Percentiles rank a stretch among this genome's conserved stretches.
These are phyloP conservation scores for Tanaodytes sp. DNA, from an alignment of 2,888 invertebrate genomes.

Conservation along the genomic window DNA sequence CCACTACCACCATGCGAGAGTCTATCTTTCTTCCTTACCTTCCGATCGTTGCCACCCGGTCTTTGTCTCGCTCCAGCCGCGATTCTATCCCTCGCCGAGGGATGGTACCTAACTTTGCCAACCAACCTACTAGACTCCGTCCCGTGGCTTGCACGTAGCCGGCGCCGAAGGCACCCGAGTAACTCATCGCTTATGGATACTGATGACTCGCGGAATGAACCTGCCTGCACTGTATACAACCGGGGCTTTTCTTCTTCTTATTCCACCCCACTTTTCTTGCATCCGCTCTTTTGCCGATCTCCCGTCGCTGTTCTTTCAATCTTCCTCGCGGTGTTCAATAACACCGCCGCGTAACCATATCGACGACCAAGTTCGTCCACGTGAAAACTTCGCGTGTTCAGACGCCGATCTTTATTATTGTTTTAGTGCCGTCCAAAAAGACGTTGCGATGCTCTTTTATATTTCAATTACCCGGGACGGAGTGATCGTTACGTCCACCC, in stretches of 20 bases:
- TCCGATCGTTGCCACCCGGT: too few relatives aligned
- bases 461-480: conserved; percentile 30
- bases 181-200: conserved; percentile 85
- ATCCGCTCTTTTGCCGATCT: conserved; percentile 31
- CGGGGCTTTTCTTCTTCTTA: conserved; percentile 43
- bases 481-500: conserved; percentile 21
- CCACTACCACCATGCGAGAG: conserved; percentile 56
- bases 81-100: too few relatives aligned
- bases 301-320: conserved; percentile 74
- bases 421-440: too few relatives aligned
- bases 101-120: conserved; percentile 38
- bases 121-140: conserved; percentile 51
- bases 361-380: conserved; percentile 40
- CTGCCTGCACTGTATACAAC: conserved; percentile 63
- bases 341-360: conserved; percentile 64
- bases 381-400: too few relatives aligned
- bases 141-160: conserved; percentile 41
- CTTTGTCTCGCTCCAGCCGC: conserved; percentile 26
- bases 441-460: conserved; percentile 14
- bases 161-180: conserved; percentile 57
- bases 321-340: conserved; percentile 65
- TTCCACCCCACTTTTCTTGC: conserved; percentile 12
- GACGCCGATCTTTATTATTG: too few relatives aligned
- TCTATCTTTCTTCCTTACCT: conserved; percentile 73
- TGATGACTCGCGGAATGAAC: conserved; percentile 82